Evolutionary conservation across 2,113 vertebrate genomes (phyloP).

Genomic region (Gila orcuttii): DNA sequence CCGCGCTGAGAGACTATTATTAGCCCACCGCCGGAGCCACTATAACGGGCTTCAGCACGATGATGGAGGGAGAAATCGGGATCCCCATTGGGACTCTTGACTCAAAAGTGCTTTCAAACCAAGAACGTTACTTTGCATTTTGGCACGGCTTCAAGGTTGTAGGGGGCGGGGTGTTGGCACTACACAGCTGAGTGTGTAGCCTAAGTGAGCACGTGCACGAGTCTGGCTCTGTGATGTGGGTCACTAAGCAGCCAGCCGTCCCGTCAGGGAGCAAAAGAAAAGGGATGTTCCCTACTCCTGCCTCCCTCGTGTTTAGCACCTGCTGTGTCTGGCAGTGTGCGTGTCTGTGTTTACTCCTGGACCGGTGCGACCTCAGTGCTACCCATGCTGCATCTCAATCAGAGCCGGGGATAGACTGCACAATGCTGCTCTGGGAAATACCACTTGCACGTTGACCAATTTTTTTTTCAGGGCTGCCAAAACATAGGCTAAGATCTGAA

Average conservation of each 20-base stretch:
- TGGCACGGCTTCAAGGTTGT: conserved; percentile 58
- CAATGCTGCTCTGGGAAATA: background rate
- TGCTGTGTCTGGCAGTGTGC: conserved; percentile 47
- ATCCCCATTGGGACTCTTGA: conserved; percentile 44
- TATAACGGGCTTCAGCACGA: background rate
- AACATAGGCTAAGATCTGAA: background rate
- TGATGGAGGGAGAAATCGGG: background rate
- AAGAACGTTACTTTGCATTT: conserved; percentile 69
- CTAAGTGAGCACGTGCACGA: conserved; percentile 29
- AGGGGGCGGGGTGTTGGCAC: conserved; percentile 6
- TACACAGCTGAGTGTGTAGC: conserved; percentile 18
- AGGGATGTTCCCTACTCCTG: conserved; percentile 37
- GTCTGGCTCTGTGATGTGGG: conserved; percentile 10
- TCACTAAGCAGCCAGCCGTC: background rate
- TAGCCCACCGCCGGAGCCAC: conserved; percentile 48
- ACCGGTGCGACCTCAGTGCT: conserved; percentile 42
- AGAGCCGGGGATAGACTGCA: conserved; percentile 28
- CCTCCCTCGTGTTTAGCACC: conserved; percentile 48
- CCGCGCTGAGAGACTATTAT: conserved; percentile 59
- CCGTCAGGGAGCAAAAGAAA: conserved; percentile 1
- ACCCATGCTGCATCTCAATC: conserved; percentile 61
- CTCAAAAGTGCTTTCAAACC: conserved; percentile 61
- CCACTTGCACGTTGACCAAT: background rate
- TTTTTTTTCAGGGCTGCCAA: background rate
- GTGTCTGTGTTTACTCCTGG: conserved; percentile 64